Conservation (phyloP, 2,888 invertebrate genomes). For the Strigamia maritima region DNA sequence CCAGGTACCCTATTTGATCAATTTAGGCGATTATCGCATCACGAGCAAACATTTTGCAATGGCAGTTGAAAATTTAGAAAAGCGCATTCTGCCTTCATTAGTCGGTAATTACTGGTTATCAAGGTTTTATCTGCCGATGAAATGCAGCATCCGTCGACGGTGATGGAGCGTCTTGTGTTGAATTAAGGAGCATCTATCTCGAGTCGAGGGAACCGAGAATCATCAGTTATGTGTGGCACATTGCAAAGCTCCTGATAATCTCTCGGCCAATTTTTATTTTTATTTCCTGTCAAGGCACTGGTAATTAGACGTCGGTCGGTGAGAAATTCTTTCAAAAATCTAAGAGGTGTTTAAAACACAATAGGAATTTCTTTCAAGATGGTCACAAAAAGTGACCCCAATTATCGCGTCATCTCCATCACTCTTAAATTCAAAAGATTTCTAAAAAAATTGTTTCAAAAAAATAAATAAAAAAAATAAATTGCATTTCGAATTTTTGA, state of each 20-base stretch:
- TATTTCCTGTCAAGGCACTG: background rate
- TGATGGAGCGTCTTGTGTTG: constrained; percentile 15
- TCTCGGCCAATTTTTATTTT: background rate
- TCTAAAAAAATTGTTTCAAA: no score
- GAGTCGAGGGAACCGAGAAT: background rate
- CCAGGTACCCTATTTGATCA: background rate
- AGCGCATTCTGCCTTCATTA: constrained; percentile 2
- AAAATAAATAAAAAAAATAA: no score
- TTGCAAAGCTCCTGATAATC: constrained; percentile 15
- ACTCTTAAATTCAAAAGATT: no score
- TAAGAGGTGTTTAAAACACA: no score
- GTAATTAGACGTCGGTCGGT: background rate
- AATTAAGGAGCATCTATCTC: constrained; percentile 15
- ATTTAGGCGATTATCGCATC: background rate
- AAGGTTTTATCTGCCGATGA: constrained; percentile 1
- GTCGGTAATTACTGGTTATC: constrained; percentile 5
- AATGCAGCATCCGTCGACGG: constrained; percentile 15
- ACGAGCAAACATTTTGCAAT: background rate
- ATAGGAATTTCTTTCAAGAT: no score
- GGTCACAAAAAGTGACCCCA: no score
- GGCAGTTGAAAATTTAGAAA: background rate
- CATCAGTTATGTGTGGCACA: constrained; percentile 10
- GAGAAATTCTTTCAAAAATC: background rate
- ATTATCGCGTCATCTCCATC: no score
- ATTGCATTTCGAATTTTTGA: no score